phyloP scores from a whole-genome alignment of 2,888 invertebrate genomes.

The Sesia bembeciformis region DNA sequence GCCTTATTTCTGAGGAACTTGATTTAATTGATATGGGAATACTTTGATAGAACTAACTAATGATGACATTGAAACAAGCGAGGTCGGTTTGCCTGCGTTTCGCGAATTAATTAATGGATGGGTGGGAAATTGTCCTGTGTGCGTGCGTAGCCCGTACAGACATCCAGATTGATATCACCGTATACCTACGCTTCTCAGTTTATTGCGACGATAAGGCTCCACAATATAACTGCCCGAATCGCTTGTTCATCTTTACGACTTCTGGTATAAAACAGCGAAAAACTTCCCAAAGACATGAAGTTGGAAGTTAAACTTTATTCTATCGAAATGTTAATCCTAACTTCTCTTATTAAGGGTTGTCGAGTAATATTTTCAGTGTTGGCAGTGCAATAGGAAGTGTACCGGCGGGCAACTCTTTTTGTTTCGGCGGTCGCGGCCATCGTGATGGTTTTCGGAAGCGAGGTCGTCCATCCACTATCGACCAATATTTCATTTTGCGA shows the following conservation, averaged over 20 bases:
- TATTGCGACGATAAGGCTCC: too few species aligned
- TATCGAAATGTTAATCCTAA: slow-evolving; percentile 33
- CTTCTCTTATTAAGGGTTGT: slow-evolving; percentile 32
- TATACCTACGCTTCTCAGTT: too few species aligned
- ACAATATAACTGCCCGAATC: neutral
- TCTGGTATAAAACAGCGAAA: neutral
- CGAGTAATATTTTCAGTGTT: slow-evolving; percentile 66
- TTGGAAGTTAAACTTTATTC: neutral
- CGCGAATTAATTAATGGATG: too few species aligned
- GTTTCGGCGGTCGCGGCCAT: slow-evolving; percentile 44
- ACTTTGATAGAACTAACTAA: too few species aligned
- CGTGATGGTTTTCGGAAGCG: slow-evolving; percentile 67
- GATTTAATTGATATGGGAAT: too few species aligned
- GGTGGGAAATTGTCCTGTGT: too few species aligned
- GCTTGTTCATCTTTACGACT: neutral
- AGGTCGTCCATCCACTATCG: slow-evolving; percentile 55
- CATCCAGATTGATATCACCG: too few species aligned
- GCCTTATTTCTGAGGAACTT: too few species aligned
- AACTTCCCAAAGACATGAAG: neutral
- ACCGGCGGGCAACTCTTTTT: slow-evolving; percentile 58
- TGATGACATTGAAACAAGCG: too few species aligned
- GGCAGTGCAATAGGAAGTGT: slow-evolving; percentile 67
- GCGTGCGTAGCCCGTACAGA: too few species aligned
- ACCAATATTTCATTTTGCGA: slow-evolving; percentile 55
- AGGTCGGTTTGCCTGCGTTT: too few species aligned